Base-by-base conservation (phyloP, 2,113 vertebrate species). In the Xyliphius kryptos region DNA sequence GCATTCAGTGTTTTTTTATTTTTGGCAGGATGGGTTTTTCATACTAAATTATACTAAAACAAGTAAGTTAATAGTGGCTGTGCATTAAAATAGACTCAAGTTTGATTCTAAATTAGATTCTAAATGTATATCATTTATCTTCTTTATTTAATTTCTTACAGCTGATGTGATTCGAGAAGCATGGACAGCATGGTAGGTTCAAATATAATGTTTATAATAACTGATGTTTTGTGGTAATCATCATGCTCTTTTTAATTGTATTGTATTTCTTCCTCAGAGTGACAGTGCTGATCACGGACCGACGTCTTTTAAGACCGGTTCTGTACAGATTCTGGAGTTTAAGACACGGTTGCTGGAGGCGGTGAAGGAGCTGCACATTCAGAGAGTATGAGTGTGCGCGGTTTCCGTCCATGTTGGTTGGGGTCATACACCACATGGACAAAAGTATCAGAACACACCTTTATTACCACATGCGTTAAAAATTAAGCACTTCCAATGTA, bases 311-410 rank as follows among this genome's bases (percentile, higher is more conserved):
- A 65, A 59, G 13, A 3, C 37, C 37, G 6, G 1, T 22, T 75
- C 79, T 62, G 82, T 96, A 17, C 90, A 88, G 40, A 54, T 95
- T 50, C 56, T 95, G 69, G 88, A 94, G 74, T 97, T 96, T 66
- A 95, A 90, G 89, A 87, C 89, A 12, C 83, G 68, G 67, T 87
- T 98, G 0, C 66, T 93, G 15, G 92, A 98, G 67, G 82, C 82
- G 37, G 62, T 94, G 9, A 91, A 95, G 81, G 95, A 97, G 66
- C 82, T 97, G 64, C 91, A 90, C 26, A 91, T 95, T 63, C 85
- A 84, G 74, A 90, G 92, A 87, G 95, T 97, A 87, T 68, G 75
- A 11, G 5, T 46, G 12, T 3, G 1, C n/a, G 3, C n/a, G 43
- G 13, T n/a, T 46, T 6, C n/a, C 5, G 5, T 14, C 14, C 6